A percentile compares a stretch with the other conserved stretches of the same genome.
These are phyloP conservation scores for Enteromius paludinosus DNA, from an alignment of 2,797 vertebrate genomes.

Conservation along the genomic window DNA sequence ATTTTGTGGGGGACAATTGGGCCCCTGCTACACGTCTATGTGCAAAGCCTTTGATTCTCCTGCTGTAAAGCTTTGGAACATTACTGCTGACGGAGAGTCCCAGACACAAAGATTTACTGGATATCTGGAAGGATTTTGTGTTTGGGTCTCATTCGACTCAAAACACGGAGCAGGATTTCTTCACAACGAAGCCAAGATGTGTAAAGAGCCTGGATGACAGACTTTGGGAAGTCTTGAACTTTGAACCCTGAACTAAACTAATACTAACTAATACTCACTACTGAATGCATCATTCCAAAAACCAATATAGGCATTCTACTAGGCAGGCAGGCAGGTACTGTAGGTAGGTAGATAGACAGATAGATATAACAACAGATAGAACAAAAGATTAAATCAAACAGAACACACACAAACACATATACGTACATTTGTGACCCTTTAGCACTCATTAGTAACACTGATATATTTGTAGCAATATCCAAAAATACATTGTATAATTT, in stretches of 20 bases:
- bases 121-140: neutral
- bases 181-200: neutral
- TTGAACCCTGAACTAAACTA: neutral
- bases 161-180: neutral
- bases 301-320: neutral
- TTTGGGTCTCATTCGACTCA: neutral
- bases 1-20: conserved; percentile 64
- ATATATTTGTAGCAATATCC: too few relatives aligned
- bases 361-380: neutral
- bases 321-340: too few relatives aligned
- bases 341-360: neutral
- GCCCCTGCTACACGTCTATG: conserved; percentile 64
- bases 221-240: neutral
- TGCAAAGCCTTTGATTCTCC: conserved; percentile 62
- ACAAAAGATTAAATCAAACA: neutral
- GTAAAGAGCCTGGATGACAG: neutral
- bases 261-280: neutral
- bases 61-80: conserved; percentile 65
- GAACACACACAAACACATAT: too few relatives aligned
- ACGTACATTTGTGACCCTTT: too few relatives aligned
- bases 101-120: neutral
- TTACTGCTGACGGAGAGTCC: conserved; percentile 26
- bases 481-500: too few relatives aligned
- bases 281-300: neutral
- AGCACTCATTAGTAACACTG: too few relatives aligned